These are phyloP conservation scores for Lamprotornis superbus DNA, from an alignment of 2,113 vertebrate species.

Conservation along the genomic window DNA sequence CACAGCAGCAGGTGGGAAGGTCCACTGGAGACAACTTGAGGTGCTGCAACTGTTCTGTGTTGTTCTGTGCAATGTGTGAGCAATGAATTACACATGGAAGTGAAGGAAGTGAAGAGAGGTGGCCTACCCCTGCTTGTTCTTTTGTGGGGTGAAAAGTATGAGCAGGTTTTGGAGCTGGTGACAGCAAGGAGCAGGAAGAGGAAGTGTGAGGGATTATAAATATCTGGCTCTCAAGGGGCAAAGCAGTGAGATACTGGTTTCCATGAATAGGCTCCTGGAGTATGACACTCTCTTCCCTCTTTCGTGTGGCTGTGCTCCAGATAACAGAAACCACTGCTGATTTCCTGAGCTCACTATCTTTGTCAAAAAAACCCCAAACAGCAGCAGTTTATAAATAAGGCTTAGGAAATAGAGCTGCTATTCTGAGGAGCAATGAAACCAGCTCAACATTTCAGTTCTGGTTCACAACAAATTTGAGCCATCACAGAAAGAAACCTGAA, in stretches of 20 bases:
- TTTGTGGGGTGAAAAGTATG: neutral
- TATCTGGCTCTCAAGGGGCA: slow-evolving; percentile 15
- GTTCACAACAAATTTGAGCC: neutral
- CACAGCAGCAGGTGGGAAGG: neutral
- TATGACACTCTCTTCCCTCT: slow-evolving; percentile 36
- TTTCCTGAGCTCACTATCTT: slow-evolving; percentile 54
- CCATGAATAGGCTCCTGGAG: slow-evolving; percentile 34
- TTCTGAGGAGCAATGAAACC: slow-evolving; percentile 31
- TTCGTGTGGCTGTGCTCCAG: slow-evolving; percentile 26
- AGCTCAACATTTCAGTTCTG: neutral
- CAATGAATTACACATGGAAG: neutral
- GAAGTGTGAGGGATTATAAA: slow-evolving; percentile 46
- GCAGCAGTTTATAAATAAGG: slow-evolving; percentile 53
- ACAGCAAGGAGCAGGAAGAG: slow-evolving; percentile 33
- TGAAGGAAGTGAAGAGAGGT: neutral
- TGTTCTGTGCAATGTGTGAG: neutral
- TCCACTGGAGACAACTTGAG: neutral
- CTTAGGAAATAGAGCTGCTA: neutral
- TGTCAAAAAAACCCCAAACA: slow-evolving; percentile 24
- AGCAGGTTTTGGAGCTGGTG: neutral
- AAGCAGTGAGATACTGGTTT: slow-evolving; percentile 15
- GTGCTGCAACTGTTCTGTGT: rapidly evolving
- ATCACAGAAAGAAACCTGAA: neutral
- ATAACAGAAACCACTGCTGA: slow-evolving; percentile 53
- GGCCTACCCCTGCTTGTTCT: neutral